These are phyloP conservation scores for Halcyon smyrnensis DNA, from an alignment of 2,797 vertebrate species.

Conservation along the genomic window DNA sequence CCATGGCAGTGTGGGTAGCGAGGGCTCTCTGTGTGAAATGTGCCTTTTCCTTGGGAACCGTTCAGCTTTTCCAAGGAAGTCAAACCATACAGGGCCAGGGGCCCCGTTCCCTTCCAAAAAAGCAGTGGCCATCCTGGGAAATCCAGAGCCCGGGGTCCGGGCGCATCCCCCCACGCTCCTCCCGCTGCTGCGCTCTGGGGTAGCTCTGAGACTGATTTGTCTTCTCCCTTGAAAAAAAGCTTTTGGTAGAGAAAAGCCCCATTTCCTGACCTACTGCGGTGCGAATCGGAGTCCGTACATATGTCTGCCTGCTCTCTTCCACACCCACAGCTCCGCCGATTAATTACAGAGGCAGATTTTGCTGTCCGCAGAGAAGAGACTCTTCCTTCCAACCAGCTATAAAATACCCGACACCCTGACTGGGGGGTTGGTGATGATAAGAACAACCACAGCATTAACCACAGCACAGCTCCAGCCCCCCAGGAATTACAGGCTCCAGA, in stretches of 20 bases:
- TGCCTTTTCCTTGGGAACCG: not conserved
- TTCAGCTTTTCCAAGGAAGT: not conserved
- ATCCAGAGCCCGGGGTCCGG: fast-evolving
- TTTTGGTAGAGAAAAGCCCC: not conserved
- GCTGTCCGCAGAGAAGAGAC: not conserved
- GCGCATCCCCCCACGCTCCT: fast-evolving
- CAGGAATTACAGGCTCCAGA: fast-evolving
- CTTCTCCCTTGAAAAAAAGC: not conserved
- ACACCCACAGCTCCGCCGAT: not conserved
- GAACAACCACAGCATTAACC: not conserved
- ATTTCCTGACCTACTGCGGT: not conserved
- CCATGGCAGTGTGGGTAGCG: fast-evolving
- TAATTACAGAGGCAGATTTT: not conserved
- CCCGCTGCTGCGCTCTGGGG: fast-evolving
- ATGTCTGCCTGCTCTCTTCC: not conserved
- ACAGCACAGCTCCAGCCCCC: not conserved
- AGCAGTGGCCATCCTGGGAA: not conserved
- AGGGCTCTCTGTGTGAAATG: not conserved
- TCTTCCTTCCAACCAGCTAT: not conserved
- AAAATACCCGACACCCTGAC: not conserved
- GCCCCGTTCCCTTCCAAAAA: not conserved
- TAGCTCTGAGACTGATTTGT: not conserved
- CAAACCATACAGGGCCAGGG: fast-evolving
- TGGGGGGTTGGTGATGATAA: not conserved
- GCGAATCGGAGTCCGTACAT: not conserved